Evolutionary conservation across 2,113 vertebrate genomes (phyloP).

Genomic region (Rhynchopsitta pachyrhyncha): DNA sequence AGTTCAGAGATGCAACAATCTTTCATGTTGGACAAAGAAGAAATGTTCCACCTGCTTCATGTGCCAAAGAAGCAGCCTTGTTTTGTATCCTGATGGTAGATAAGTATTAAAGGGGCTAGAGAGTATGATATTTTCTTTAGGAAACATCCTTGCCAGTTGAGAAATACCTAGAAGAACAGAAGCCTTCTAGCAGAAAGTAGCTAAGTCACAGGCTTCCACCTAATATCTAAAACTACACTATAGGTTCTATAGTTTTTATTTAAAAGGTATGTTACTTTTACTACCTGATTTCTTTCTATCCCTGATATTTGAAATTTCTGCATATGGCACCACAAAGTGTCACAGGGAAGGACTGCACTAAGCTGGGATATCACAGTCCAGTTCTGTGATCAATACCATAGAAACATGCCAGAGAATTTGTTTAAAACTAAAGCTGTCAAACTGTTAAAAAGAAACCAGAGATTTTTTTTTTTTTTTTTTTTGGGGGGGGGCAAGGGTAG

Average conservation of each 20-base stretch:
- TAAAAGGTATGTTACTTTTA: not conserved
- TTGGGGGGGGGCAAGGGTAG: not conserved
- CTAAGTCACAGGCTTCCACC: not conserved
- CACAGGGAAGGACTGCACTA: not conserved
- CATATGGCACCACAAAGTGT: not conserved
- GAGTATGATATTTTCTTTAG: not conserved
- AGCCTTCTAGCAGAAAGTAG: not conserved
- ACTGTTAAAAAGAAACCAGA: not conserved
- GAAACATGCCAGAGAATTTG: not conserved
- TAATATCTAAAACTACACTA: not conserved
- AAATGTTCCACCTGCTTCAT: conserved; percentile 37
- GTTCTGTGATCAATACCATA: not conserved
- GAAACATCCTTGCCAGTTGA: not conserved
- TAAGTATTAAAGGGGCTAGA: not conserved
- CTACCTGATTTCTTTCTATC: not conserved
- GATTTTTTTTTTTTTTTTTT: not conserved
- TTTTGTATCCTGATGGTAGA: conserved; percentile 6
- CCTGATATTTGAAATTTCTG: not conserved
- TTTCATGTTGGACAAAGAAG: conserved; percentile 48
- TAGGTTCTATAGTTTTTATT: not conserved
- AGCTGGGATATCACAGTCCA: not conserved
- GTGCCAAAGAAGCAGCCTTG: not conserved
- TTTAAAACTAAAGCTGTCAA: not conserved
- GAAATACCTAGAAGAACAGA: not conserved
- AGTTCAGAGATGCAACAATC: conserved; percentile 36